Base-by-base conservation (phyloP, 2,113 vertebrate genomes). In the Lophius piscatorius region DNA sequence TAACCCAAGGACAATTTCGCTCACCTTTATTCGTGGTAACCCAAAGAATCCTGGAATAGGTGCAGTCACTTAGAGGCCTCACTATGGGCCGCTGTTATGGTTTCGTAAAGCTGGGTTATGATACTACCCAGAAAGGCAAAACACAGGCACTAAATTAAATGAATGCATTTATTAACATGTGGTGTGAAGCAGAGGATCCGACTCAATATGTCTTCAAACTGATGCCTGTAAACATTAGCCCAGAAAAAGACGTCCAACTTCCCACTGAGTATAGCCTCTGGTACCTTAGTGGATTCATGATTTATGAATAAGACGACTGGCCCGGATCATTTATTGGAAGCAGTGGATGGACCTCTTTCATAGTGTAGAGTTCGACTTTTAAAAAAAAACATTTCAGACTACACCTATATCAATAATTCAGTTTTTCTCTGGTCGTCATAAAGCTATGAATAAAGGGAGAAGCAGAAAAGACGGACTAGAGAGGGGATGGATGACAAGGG, bases 151-250 rank as follows among this genome's bases (percentile, higher is more conserved):
- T 18, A 18, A 8, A 29, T 18, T 10, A n/a, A n/a, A n/a, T n/a
- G n/a, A n/a, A n/a, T n/a, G n/a, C n/a, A 41, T 31, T 66, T 8
- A 9, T 22, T 21, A 6, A 38, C 13, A 6, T 3, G n/a, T 28
- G 17, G 20, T 9, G 9, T 40, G 35, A 6, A 33, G 17, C 6
- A 12, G 18, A 34, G 21, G 3, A 21, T 21, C 1, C 6, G 9
- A 23, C 5, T 9, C 24, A n/a, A 23, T 11, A 45, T 22, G 22
- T 63, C 20, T 29, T 28, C 42, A 55, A 39, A 65, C 35, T 16
- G 31, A n/a, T n/a, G n/a, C n/a, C n/a, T n/a, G n/a, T n/a, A n/a
- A n/a, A n/a, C n/a, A n/a, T n/a, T n/a, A n/a, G n/a, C n/a, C n/a
- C n/a, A n/a, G n/a, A n/a, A n/a, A n/a, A n/a, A n/a, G n/a, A n/a